phyloP scores from a whole-genome alignment of 1,140 invertebrate species.

The Mactra quadrangularis region DNA sequence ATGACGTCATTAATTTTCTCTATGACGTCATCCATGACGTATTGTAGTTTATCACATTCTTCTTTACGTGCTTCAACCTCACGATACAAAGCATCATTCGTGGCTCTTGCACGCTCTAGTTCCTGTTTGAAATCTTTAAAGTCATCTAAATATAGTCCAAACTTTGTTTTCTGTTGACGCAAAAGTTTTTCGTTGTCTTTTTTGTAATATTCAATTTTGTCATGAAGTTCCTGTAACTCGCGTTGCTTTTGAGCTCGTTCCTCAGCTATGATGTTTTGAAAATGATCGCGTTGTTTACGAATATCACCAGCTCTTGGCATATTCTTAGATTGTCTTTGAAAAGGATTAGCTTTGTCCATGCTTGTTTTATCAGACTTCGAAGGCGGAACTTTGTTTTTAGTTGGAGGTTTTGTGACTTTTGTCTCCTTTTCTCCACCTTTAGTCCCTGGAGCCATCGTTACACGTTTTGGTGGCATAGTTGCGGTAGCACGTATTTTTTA shows the following conservation, averaged over 20 bases:
- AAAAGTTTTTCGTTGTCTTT: constrained; percentile 55
- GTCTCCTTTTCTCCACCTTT: background rate
- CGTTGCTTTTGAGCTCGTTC: constrained; percentile 25
- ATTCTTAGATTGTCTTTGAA: constrained; percentile 12
- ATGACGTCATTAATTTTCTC: constrained; percentile 36
- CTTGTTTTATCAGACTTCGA: background rate
- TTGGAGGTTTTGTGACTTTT: background rate
- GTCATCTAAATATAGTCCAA: constrained; percentile 32
- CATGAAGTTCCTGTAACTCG: constrained; percentile 22
- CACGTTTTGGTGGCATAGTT: constrained; percentile 35
- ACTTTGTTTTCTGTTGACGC: constrained; percentile 36
- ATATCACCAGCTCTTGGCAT: constrained; percentile 37
- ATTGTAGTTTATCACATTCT: constrained; percentile 55
- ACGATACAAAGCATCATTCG: constrained; percentile 40
- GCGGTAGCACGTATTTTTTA: background rate
- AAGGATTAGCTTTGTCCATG: constrained; percentile 36
- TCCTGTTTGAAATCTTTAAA: constrained; percentile 35
- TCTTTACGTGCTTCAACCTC: constrained; percentile 55
- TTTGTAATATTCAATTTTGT: constrained; percentile 36
- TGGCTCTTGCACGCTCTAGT: constrained; percentile 4
- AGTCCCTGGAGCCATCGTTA: constrained; percentile 11
- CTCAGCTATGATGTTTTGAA: constrained; percentile 4
- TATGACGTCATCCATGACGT: constrained; percentile 26
- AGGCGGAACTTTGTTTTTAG: background rate
- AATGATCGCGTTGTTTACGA: constrained; percentile 35